Percentiles rank a stretch among this genome's conserved stretches.
Evolutionary conservation across 2,113 vertebrate genomes (phyloP).

Genomic region (Pungitius pungitius): DNA sequence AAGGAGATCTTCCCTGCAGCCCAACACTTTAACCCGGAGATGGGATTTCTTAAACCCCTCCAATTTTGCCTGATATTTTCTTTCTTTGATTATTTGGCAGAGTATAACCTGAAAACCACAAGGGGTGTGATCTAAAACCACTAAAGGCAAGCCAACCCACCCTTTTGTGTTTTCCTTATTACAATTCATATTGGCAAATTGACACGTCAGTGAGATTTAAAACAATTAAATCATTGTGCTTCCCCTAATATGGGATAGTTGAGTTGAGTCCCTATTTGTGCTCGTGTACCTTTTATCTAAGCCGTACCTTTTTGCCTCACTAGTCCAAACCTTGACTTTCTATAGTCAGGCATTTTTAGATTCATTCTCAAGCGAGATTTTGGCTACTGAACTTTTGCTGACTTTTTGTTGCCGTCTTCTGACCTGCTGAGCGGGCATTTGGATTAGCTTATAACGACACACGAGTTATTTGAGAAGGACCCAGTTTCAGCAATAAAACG

Average conservation of each 20-base stretch:
- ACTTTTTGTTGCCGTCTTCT: constrained; percentile 7
- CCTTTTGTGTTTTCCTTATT: constrained; percentile 2
- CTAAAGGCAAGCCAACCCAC: not conserved
- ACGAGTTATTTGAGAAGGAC: constrained; percentile 54
- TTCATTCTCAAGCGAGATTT: constrained; percentile 22
- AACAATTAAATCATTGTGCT: not conserved
- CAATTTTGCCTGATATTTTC: constrained; percentile 35
- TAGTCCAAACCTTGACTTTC: constrained; percentile 12
- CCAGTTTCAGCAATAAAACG: constrained; percentile 61
- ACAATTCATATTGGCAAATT: not conserved
- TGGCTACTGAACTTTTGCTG: not conserved
- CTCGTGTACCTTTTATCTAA: constrained; percentile 9
- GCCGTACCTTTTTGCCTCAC: not conserved
- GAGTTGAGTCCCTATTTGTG: not conserved
- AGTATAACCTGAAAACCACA: constrained; percentile 16
- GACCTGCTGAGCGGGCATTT: constrained; percentile 32
- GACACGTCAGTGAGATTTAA: not conserved
- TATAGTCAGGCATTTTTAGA: not conserved
- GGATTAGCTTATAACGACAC: constrained; percentile 52
- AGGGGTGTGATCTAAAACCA: constrained; percentile 2
- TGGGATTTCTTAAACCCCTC: constrained; percentile 33
- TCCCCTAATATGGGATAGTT: not conserved
- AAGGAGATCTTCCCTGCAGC: constrained; percentile 42
- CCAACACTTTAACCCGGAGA: constrained; percentile 24
- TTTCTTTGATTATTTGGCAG: constrained; percentile 43